A percentile compares a stretch with the other conserved stretches of the same genome.
Evolutionary conservation across 2,888 invertebrate species (phyloP).

Genomic region (Pyrrhia umbra): DNA sequence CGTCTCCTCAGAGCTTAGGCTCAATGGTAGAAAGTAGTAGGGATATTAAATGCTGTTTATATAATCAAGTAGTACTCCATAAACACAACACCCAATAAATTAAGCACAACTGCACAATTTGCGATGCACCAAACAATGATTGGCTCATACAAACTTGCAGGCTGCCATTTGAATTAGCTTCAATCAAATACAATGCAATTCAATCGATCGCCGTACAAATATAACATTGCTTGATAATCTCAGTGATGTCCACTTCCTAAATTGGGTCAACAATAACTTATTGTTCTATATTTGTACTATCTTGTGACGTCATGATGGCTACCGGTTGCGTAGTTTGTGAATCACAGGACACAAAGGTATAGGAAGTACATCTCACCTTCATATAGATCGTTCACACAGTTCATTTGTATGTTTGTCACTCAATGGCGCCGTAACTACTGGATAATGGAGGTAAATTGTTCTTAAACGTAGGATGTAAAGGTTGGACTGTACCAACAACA

Average conservation of each 20-base stretch:
- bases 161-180: constrained; percentile 34
- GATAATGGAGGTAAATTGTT: background rate
- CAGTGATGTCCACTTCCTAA: constrained; percentile 40
- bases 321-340: constrained; percentile 8
- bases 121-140: constrained; percentile 7
- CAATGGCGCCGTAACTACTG: background rate
- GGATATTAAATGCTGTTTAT: too few relatives aligned
- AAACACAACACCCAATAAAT: background rate
- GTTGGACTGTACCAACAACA: background rate
- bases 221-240: constrained; percentile 11
- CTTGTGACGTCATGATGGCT: constrained; percentile 26
- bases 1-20: too few relatives aligned
- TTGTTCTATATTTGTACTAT: constrained; percentile 48
- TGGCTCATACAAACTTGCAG: constrained; percentile 25
- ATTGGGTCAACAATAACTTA: constrained; percentile 51
- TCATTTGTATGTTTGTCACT: constrained; percentile 14
- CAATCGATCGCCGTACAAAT: constrained; percentile 35
- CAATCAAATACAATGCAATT: constrained; percentile 39
- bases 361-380: background rate
- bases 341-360: constrained; percentile 2
- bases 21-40: too few relatives aligned
- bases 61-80: background rate
- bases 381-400: constrained; percentile 1
- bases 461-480: constrained; percentile 1
- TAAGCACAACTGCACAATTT: constrained; percentile 12